A percentile compares a stretch with the other conserved stretches of the same genome.
Evolutionary conservation across 2,888 invertebrate species (phyloP).

Genomic region (Drosophila atripex): DNA sequence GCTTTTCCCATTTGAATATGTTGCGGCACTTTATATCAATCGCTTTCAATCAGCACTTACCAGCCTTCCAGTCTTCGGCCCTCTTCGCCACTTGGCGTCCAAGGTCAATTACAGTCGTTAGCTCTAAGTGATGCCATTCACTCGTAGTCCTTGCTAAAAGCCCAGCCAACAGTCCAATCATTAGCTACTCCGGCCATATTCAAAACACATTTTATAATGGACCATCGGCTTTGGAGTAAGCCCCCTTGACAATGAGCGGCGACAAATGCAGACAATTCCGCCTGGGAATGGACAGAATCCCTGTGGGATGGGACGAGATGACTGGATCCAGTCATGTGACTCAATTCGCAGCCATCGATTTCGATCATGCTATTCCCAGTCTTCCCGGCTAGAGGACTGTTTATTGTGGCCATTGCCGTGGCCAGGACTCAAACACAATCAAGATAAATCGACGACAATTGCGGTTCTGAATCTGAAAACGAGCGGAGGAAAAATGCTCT

Average conservation of each 20-base stretch:
- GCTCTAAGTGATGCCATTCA: constrained; percentile 39
- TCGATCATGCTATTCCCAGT: constrained; percentile 20
- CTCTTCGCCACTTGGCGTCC: not conserved
- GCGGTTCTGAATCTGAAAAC: constrained; percentile 57
- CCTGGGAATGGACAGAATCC: not conserved
- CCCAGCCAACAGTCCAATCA: constrained; percentile 31
- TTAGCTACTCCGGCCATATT: constrained; percentile 42
- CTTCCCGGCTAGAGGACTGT: constrained; percentile 65
- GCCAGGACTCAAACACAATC: constrained; percentile 59
- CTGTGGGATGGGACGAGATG: not conserved
- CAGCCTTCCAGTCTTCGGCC: constrained; percentile 3
- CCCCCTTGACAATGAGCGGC: constrained; percentile 34
- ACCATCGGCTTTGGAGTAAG: constrained; percentile 25
- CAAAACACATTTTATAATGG: constrained; percentile 43
- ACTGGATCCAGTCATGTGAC: constrained; percentile 10
- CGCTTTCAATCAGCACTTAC: constrained; percentile 35
- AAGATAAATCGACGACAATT: constrained; percentile 74
- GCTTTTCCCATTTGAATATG: constrained; percentile 25
- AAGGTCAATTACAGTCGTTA: constrained; percentile 41
- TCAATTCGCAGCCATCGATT: constrained; percentile 35
- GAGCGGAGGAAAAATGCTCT: constrained; percentile 39
- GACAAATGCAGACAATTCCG: constrained; percentile 16
- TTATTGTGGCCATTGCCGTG: constrained; percentile 59
- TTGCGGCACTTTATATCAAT: constrained; percentile 30
- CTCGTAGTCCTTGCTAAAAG: constrained; percentile 24